A percentile compares a stretch with the other conserved stretches of the same genome.
These are phyloP conservation scores for Phoenoteleia sp. DNA, from an alignment of 2,888 invertebrate genomes.

Conservation along the genomic window DNA sequence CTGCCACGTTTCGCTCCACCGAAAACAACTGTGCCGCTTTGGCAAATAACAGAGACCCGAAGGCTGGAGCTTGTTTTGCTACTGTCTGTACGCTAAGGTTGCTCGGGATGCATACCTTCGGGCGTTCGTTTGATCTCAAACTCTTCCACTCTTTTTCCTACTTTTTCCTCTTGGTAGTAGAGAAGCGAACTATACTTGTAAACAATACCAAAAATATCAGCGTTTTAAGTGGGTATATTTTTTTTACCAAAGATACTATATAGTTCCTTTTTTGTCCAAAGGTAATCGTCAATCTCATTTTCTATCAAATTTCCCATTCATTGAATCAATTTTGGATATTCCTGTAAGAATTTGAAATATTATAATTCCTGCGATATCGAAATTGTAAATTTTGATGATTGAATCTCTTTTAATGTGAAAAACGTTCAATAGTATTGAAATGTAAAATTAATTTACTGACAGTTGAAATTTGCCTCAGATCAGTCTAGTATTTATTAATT, in stretches of 20 bases:
- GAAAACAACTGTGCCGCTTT: slow-evolving; percentile 81
- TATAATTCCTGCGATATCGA: too few relatives aligned
- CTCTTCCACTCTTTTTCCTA: slow-evolving; percentile 39
- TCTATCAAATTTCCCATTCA: too few relatives aligned
- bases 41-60: slow-evolving; percentile 80
- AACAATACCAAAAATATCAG: slow-evolving; percentile 26
- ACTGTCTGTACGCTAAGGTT: slow-evolving; percentile 81
- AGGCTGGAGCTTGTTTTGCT: slow-evolving; percentile 80
- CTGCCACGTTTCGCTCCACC: slow-evolving; percentile 69
- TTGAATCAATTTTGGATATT: too few relatives aligned
- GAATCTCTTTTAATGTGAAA: too few relatives aligned
- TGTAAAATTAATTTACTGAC: too few relatives aligned
- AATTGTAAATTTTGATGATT: too few relatives aligned
- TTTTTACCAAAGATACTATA: not conserved
- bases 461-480: too few relatives aligned
- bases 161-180: slow-evolving; percentile 12
- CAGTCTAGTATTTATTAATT: not conserved
- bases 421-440: too few relatives aligned
- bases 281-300: too few relatives aligned
- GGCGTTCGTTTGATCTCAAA: slow-evolving; percentile 76
- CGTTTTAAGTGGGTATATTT: not conserved
- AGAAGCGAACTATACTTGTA: slow-evolving; percentile 45
- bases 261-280: too few relatives aligned
- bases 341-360: too few relatives aligned
- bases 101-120: slow-evolving; percentile 82